A percentile compares a stretch with the other conserved stretches of the same genome.
Evolutionary conservation across 2,888 invertebrate species (phyloP).

Genomic region (Acanthococcus lagerstroemiae): DNA sequence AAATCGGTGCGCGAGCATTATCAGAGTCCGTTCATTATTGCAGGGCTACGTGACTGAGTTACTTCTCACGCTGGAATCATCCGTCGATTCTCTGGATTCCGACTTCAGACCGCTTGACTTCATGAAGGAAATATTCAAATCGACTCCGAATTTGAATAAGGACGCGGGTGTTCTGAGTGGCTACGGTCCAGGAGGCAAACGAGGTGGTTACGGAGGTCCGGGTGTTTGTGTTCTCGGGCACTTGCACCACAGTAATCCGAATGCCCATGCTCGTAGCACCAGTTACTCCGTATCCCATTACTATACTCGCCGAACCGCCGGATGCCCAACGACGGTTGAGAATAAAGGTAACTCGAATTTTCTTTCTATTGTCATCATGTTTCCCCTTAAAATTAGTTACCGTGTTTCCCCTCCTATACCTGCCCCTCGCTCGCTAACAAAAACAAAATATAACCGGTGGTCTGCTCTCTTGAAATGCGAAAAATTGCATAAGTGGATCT

Average conservation of each 20-base stretch:
- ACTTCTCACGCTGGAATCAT: conserved; percentile 85
- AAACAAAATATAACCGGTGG: too few relatives aligned
- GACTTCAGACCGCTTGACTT: conserved; percentile 85
- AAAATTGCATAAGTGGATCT: too few relatives aligned
- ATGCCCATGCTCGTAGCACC: conserved; percentile 75
- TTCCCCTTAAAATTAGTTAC: too few relatives aligned
- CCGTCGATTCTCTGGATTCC: conserved; percentile 86
- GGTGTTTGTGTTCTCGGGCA: conserved; percentile 8
- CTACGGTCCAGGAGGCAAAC: conserved; percentile 48
- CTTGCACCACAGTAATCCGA: neutral
- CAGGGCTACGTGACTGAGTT: conserved; percentile 95
- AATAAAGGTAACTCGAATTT: conserved; percentile 35
- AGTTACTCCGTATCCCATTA: conserved; percentile 87
- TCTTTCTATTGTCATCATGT: too few relatives aligned
- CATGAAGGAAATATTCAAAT: conserved; percentile 91
- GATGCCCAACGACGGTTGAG: conserved; percentile 45
- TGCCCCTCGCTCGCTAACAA: too few relatives aligned
- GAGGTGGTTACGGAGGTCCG: conserved; percentile 1
- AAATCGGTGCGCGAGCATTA: neutral
- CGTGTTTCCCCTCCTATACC: too few relatives aligned
- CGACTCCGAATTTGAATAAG: conserved; percentile 87
- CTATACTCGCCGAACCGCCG: conserved; percentile 41
- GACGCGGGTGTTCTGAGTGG: conserved; percentile 50
- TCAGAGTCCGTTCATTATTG: too few relatives aligned
- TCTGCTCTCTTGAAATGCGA: too few relatives aligned